phyloP scores from a whole-genome alignment of 2,797 vertebrate species.

The Falco berigora region DNA sequence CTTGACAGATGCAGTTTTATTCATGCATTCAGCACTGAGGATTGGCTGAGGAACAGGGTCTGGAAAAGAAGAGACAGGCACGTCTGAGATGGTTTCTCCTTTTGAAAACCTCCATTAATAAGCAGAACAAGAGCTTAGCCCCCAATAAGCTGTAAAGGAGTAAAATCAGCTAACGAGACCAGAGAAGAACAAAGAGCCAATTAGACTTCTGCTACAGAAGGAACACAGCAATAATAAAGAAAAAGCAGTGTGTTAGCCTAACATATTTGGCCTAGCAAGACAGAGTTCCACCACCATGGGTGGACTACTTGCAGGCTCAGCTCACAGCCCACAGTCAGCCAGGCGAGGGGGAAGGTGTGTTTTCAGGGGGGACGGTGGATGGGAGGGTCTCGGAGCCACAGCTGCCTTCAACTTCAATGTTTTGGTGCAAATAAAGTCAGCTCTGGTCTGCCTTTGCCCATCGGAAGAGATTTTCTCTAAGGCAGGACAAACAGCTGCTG shows the following conservation, averaged over 20 bases:
- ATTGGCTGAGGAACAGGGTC: conserved; percentile 33
- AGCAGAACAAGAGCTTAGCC: not conserved
- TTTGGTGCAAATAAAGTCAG: not conserved
- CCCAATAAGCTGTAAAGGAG: not conserved
- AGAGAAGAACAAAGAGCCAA: not conserved
- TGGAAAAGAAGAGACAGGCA: conserved; percentile 4
- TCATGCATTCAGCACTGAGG: not conserved
- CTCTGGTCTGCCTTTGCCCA: not conserved
- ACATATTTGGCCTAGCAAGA: not conserved
- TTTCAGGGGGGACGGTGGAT: accelerated
- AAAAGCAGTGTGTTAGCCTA: not conserved
- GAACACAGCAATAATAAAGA: not conserved
- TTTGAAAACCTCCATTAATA: not conserved
- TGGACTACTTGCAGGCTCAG: not conserved
- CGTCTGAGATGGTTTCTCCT: not conserved
- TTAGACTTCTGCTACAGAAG: not conserved
- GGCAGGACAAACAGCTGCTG: not conserved
- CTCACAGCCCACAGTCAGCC: not conserved
- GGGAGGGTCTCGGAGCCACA: not conserved
- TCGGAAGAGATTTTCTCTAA: not conserved
- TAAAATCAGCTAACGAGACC: not conserved
- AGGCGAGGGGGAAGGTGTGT: not conserved
- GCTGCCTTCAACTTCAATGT: not conserved
- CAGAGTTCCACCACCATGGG: not conserved
- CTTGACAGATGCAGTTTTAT: not conserved